Base-by-base conservation (phyloP, 2,113 vertebrate genomes). In the Archilochus colubris region DNA sequence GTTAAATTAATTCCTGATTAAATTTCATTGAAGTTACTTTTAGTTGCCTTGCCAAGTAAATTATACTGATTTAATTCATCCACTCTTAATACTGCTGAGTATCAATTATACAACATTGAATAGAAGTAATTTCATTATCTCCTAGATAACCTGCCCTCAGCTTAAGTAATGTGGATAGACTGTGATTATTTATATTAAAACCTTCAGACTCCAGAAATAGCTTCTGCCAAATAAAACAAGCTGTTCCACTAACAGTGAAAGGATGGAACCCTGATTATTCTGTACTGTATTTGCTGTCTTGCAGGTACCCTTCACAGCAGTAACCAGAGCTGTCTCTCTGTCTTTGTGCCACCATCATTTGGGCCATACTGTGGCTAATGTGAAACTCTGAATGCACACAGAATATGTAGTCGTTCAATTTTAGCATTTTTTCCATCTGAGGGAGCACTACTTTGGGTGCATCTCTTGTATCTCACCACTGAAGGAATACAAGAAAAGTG, bases 81-180 rank as follows among this genome's bases (percentile, higher is more conserved):
- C 27, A 55, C 61, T 83, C 31, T 67, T 59, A 77, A 92, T 85
- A 64, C 15, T 63, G 28, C 22, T 43, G 22, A 83, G 24, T 51
- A 72, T 90, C 50, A 74, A 51, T 87, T 95, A 88, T 84, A 92
- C 88, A 91, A 84, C 16, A 77, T 38, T 58, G 66, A 95, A 81
- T 10, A 81, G 53, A 88, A 93, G 31, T 46, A 67, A 81, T 69
- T 86, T 80, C 7, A 2, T 79, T 75, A 91, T 88, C 44, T 94
- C 44, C 43, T 70, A 40, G 79, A 80, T 72, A 58, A 80, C 30
- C 23, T 66, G 58, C 44, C 20, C 30, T 64, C 53, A 80, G 9
- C 24, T 28, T 74, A 82, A 89, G 38, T 64, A 89, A 80, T 59
- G 36, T 69, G 59, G 48, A n/a, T 46, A 68, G 73, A 25, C 28